phyloP scores from a whole-genome alignment of 2,113 vertebrate species.

The Caracal caracal region DNA sequence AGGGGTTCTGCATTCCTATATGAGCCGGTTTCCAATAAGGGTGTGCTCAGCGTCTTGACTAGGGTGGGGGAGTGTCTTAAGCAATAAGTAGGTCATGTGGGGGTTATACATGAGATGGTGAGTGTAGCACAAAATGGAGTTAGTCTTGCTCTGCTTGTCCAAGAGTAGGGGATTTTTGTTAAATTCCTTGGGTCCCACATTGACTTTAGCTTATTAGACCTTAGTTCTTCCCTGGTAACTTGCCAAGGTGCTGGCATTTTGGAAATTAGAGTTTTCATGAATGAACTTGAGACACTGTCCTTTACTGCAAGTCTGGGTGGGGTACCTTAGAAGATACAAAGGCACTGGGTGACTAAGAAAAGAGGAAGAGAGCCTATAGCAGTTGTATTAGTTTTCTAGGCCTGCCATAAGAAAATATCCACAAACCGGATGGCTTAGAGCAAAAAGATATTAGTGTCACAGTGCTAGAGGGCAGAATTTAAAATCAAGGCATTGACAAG shows the following conservation, averaged over 20 bases:
- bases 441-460: background rate
- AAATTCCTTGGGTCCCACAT: no score
- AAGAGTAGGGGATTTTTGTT: no score
- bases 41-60: no score
- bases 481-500: background rate
- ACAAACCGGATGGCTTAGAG: background rate
- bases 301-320: background rate
- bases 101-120: no score
- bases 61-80: no score
- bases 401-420: background rate
- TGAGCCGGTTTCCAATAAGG: no score
- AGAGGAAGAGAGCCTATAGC: background rate
- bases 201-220: background rate
- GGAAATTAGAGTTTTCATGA: background rate
- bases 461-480: background rate
- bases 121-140: no score
- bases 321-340: background rate
- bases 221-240: constrained; percentile 5
- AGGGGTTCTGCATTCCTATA: no score
- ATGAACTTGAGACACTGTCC: background rate
- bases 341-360: background rate
- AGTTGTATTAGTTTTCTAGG: background rate
- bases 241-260: background rate
- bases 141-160: no score
- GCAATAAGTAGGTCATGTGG: no score